Conservation (phyloP, 1,140 invertebrate genomes). For the Trachymyrmex septentrionalis region DNA sequence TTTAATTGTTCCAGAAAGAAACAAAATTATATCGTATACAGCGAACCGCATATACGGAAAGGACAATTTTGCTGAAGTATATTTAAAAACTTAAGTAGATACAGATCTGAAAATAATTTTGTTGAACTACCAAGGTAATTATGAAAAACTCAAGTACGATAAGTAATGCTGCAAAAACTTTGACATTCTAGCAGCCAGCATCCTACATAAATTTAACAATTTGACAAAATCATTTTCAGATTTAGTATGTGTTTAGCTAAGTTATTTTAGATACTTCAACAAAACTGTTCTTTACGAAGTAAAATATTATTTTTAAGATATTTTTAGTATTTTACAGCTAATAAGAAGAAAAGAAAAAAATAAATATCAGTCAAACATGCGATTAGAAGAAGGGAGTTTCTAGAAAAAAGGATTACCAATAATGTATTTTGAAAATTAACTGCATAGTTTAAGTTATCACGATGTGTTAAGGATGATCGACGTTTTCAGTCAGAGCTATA, state of each 20-base stretch:
- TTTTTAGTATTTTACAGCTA: neutral
- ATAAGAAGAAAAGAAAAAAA: neutral
- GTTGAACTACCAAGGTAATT: too few species aligned
- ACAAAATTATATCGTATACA: neutral
- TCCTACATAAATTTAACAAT: too few species aligned
- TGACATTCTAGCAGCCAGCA: too few species aligned
- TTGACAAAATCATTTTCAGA: too few species aligned
- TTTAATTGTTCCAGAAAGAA: neutral
- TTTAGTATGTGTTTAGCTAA: too few species aligned
- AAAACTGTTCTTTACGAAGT: neutral
- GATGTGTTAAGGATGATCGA: neutral
- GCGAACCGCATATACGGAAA: too few species aligned
- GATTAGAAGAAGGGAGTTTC: neutral
- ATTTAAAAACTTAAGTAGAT: too few species aligned
- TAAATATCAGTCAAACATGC: neutral
- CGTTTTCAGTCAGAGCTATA: slow-evolving; percentile 24
- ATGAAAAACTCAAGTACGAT: too few species aligned
- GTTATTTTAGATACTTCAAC: too few species aligned
- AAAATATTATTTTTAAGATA: neutral
- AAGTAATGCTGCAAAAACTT: too few species aligned
- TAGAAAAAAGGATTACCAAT: neutral
- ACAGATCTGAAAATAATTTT: too few species aligned
- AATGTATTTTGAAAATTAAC: neutral
- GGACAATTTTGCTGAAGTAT: too few species aligned
- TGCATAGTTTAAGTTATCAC: slow-evolving; percentile 10